Evolutionary conservation across 2,888 invertebrate species (phyloP).

Genomic region (Chloroclystis v-ata): DNA sequence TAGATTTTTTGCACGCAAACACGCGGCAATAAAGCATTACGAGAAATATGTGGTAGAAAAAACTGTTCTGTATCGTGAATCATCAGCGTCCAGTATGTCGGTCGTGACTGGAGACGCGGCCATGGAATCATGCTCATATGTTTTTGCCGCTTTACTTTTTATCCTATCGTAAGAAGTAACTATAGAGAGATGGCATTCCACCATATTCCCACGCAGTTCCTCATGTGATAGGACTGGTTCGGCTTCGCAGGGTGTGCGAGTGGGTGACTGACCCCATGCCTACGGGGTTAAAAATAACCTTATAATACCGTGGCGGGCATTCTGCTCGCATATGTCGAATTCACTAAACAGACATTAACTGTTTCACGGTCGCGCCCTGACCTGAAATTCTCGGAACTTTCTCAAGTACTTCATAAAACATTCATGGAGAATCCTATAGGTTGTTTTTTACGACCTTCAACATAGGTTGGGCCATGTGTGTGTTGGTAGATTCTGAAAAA

Average conservation of each 20-base stretch:
- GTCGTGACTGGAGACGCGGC: conserved; percentile 26
- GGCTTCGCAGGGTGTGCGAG: conserved; percentile 66
- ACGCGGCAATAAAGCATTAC: conserved; percentile 4
- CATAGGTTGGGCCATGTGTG: not conserved
- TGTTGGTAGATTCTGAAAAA: too few species aligned
- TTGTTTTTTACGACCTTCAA: conserved; percentile 13
- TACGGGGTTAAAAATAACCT: conserved; percentile 76
- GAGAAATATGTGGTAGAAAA: conserved; percentile 6
- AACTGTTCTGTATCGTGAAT: conserved; percentile 21
- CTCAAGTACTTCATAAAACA: conserved; percentile 22
- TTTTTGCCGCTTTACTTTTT: conserved; percentile 42
- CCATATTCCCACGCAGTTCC: conserved; percentile 75
- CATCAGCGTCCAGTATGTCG: conserved; percentile 20
- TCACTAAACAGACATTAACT: conserved; percentile 74
- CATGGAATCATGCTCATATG: conserved; percentile 15
- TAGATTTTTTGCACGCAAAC: conserved; percentile 7
- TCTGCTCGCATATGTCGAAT: conserved; percentile 77
- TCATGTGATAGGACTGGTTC: conserved; percentile 73
- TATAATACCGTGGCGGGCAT: conserved; percentile 67
- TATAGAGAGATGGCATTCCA: conserved; percentile 44
- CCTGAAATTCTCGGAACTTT: conserved; percentile 62
- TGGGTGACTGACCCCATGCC: conserved; percentile 75
- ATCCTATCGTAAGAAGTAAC: conserved; percentile 38
- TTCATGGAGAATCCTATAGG: conserved; percentile 15
- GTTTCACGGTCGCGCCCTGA: conserved; percentile 76